Percentiles rank a stretch among this genome's conserved stretches.
phyloP scores from a whole-genome alignment of 2,797 vertebrate genomes.

The Bucorvus abyssinicus region DNA sequence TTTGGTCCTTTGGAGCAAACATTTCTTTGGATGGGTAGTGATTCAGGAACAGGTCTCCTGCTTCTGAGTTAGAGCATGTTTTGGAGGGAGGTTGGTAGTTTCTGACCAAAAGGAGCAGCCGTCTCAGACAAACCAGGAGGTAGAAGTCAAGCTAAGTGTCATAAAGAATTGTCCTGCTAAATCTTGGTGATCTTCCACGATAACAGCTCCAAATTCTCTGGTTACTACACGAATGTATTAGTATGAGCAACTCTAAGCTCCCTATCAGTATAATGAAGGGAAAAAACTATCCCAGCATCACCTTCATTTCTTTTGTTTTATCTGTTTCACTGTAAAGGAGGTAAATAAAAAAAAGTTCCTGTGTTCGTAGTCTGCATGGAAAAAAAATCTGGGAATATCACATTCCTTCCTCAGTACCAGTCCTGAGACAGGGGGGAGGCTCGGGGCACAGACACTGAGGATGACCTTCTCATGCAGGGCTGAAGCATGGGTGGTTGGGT shows the following conservation, averaged over 20 bases:
- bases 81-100: background rate
- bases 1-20: background rate
- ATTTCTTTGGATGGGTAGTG: background rate
- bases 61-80: background rate
- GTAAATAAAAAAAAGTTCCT: background rate
- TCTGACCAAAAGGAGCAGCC: background rate
- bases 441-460: rapidly evolving
- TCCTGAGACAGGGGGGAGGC: rapidly evolving
- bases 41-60: background rate
- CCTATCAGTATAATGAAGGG: background rate
- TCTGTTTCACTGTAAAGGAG: background rate
- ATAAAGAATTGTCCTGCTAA: background rate
- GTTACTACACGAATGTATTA: background rate
- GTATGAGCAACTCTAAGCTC: background rate
- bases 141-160: background rate
- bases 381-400: background rate
- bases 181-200: background rate
- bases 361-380: background rate
- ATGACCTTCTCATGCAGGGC: rapidly evolving
- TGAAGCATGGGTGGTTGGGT: rapidly evolving
- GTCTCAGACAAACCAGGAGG: background rate
- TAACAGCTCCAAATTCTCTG: background rate
- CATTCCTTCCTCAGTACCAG: background rate
- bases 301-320: background rate
- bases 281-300: background rate